phyloP scores from a whole-genome alignment of 2,888 invertebrate species.

The Nemotelus nigrinus region DNA sequence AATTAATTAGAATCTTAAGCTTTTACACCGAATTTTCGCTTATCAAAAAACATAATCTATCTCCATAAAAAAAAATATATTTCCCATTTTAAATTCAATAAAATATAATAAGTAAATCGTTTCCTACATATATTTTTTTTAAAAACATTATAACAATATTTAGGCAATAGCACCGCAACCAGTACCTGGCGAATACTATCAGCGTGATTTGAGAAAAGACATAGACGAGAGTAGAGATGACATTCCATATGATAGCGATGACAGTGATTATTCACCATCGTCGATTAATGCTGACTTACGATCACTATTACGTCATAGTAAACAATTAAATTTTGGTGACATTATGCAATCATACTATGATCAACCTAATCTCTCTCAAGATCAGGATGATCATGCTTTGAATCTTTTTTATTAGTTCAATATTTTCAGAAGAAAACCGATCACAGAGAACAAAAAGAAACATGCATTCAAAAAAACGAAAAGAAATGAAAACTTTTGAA shows the following conservation, averaged over 20 bases:
- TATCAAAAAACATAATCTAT: too few species aligned
- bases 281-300: background rate
- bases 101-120: too few species aligned
- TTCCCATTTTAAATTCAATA: too few species aligned
- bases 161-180: conserved; percentile 16
- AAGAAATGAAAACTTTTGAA: too few species aligned
- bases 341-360: conserved; percentile 27
- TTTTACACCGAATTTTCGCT: too few species aligned
- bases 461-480: too few species aligned
- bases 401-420: conserved; percentile 11
- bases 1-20: too few species aligned
- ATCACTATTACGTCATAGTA: conserved; percentile 2
- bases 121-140: too few species aligned
- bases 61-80: too few species aligned
- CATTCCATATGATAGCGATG: conserved; percentile 1
- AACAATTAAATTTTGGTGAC: conserved; percentile 9
- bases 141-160: too few species aligned
- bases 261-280: background rate
- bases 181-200: conserved; percentile 25
- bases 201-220: conserved; percentile 25
- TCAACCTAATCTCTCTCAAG: conserved; percentile 5
- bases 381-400: background rate
- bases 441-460: background rate
- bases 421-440: background rate
- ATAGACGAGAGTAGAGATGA: background rate